phyloP scores from a whole-genome alignment of 2,113 vertebrate genomes.

The Austrofundulus limnaeus region DNA sequence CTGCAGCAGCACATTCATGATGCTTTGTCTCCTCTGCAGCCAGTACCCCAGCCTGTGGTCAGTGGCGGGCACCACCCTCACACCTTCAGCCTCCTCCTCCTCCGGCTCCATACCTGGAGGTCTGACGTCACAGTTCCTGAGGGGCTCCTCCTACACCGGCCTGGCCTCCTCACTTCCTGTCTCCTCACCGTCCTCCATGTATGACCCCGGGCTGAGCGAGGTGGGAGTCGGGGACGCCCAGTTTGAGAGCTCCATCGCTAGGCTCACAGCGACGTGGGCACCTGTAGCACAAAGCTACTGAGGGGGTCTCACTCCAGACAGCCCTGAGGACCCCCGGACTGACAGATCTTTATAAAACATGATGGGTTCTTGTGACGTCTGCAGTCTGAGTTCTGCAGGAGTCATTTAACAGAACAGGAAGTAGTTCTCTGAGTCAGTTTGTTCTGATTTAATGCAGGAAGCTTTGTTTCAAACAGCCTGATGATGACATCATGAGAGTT shows the following conservation, averaged over 20 bases:
- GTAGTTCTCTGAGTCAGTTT: too few species aligned
- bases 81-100: constrained; percentile 73
- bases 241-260: constrained; percentile 82
- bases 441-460: too few species aligned
- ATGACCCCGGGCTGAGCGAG: constrained; percentile 77
- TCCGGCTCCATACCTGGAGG: constrained; percentile 76
- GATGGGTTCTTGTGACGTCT: neutral
- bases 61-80: constrained; percentile 76
- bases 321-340: constrained; percentile 8
- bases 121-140: constrained; percentile 80
- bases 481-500: too few species aligned
- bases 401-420: too few species aligned
- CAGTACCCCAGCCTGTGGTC: constrained; percentile 84
- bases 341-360: constrained; percentile 21
- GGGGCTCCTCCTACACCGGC: constrained; percentile 80
- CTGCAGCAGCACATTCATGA: neutral
- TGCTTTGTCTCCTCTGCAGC: constrained; percentile 50
- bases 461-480: too few species aligned
- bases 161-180: constrained; percentile 80
- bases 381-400: too few species aligned
- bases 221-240: constrained; percentile 76
- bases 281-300: constrained; percentile 81
- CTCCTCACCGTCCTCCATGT: constrained; percentile 81
- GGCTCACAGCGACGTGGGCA: constrained; percentile 80
- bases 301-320: constrained; percentile 15